Evolutionary conservation across 2,113 vertebrate species (phyloP), one percentile per base, ranked within the genome.

Genomic region (Uropsilus gracilis): DNA sequence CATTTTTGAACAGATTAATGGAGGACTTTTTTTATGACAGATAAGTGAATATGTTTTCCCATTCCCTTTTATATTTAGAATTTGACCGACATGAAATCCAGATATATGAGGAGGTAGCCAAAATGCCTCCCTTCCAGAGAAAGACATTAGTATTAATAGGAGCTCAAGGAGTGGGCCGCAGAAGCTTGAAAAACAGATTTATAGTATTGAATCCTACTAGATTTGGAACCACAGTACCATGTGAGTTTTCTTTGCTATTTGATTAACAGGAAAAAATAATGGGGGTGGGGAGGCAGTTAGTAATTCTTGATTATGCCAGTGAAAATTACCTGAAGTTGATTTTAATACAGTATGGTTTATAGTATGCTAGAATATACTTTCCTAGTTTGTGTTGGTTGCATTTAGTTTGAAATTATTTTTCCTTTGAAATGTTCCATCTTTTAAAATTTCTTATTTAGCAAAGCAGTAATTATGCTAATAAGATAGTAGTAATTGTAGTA

Each of bases 71-170:
- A 34, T 71, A 78, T 96, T 63, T 96, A 99, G 99, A 99, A 98
- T 99, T 99, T 98, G 99, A 99, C 97, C 99, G 99, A 11, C 99
- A 99, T 94, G 99, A 99, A 98, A 99, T 99, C 94, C 99, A 99
- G 98, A 99, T 99, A 92, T 99, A 99, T 83, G 99, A 99, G 94
- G 99, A 99, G 94, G 99, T 99, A 72, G 99, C 99, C 63, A 99
- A 98, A 98, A 99, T 99, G 99, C 99, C 99, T 80, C 99, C 99
- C 0, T 99, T 99, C 97, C 99, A 99, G 98, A 99, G 99, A 98
- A 99, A 99, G 97, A 99, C 99, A 0, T 97, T 99, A 90, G 98
- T 99, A 88, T 98, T 99, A 97, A 99, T 99, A 94, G 99, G 99
- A 72, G 99, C 99, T 39, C 99, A 99, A 97, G 99, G 99, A 42